Conservation (phyloP, 2,888 invertebrate genomes). For the Dastarcus helophoroides region DNA sequence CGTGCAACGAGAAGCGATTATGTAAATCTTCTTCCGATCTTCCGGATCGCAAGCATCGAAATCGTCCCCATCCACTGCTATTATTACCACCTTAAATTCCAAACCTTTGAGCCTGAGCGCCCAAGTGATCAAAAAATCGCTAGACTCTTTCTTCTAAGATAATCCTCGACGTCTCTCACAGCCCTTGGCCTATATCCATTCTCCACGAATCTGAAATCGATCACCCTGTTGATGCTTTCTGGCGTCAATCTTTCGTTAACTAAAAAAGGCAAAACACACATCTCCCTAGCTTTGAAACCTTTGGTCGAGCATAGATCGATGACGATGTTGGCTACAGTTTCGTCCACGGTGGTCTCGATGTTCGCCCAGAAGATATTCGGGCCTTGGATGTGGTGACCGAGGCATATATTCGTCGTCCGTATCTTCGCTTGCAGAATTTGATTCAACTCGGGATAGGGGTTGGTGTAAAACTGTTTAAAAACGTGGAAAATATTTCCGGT, state of each 20-base stretch:
- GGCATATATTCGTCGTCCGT: constrained; percentile 19
- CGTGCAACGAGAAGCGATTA: constrained; percentile 32
- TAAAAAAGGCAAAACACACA: constrained; percentile 31
- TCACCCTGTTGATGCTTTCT: constrained; percentile 26
- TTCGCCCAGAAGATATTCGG: constrained; percentile 31
- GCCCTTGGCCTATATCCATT: constrained; percentile 29
- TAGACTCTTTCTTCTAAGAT: constrained; percentile 23
- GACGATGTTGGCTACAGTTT: constrained; percentile 24
- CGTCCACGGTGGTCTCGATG: constrained; percentile 15
- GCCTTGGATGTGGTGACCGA: constrained; percentile 27
- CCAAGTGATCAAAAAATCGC: constrained; percentile 31
- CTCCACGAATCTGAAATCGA: constrained; percentile 27
- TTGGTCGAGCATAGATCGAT: constrained; percentile 31
- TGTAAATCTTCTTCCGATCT: constrained; percentile 30
- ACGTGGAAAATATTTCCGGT: constrained; percentile 29
- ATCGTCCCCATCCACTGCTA: constrained; percentile 32
- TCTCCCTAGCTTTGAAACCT: constrained; percentile 30
- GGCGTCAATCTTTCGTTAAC: constrained; percentile 23
- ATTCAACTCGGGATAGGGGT: constrained; percentile 24
- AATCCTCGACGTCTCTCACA: constrained; percentile 28
- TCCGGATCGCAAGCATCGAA: constrained; percentile 29
- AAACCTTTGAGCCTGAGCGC: constrained; percentile 31
- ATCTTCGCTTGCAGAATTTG: constrained; percentile 17
- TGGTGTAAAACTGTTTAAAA: constrained; percentile 29
- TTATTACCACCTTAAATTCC: constrained; percentile 33